Evolutionary conservation across 2,797 vertebrate genomes (phyloP), one percentile per base, ranked within the genome.

Genomic region (Urophycis tenuis): DNA sequence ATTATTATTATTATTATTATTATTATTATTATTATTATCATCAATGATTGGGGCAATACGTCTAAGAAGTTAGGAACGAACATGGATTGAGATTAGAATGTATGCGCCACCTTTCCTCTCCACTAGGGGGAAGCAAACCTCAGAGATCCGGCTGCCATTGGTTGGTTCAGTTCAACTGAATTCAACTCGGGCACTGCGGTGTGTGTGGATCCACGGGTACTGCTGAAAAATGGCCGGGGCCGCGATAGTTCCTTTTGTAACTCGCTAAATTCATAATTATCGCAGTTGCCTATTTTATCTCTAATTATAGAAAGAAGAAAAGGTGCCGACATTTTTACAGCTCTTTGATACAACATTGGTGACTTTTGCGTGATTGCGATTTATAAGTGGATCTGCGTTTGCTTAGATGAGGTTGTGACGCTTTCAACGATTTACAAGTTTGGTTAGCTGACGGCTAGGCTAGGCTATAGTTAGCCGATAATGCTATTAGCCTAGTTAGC

Each of bases 371-470:
- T 22, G 45, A 49, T 49, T 19, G 15, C 17, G 45, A 17, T n/a
- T 60, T 75, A 34, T 30, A 33, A 30, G 69, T 71, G 33, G 72
- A 71, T 78, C 75, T 19, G 78, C 34, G 72, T 49, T 67, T 5
- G 60, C 33, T 41, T 14, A 76, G 83, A 78, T 69, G 75, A 64
- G 75, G 15, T 41, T 71, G 33, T 71, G 81, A 67, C 32, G 75
- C 73, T 85, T 76, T 80, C 80, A 78, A 82, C 79, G 85, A 82
- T 79, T 72, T 49, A 60, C 34, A 88, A 90, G 87, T 90, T 89
- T 60, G 22, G 75, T 76, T 72, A 74, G 74, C 74, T 67, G 10
- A 9, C 29, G 67, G 67, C 67, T 70, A 70, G 67, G 29, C 29
- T 70, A 30, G 31, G 67, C 78, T 74, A 14, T 75, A 34, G 82